These are phyloP conservation scores for Otocyon megalotis DNA, from an alignment of 2,113 vertebrate genomes.

Conservation along the genomic window DNA sequence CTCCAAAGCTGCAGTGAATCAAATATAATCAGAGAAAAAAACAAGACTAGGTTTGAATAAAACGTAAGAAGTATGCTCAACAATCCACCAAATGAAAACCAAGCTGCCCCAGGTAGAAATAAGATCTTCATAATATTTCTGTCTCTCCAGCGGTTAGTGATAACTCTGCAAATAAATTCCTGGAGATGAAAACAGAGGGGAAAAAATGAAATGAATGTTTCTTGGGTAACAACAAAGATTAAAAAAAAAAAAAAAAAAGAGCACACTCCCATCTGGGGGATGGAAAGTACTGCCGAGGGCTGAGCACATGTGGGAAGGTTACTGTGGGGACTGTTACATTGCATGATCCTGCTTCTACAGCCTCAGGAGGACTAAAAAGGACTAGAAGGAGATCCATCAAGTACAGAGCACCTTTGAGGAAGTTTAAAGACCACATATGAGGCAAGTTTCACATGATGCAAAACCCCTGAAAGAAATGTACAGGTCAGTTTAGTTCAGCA, in stretches of 20 bases:
- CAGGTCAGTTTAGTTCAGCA: background rate
- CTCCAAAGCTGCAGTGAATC: slow-evolving; percentile 65
- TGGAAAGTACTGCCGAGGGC: background rate
- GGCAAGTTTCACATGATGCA: slow-evolving; percentile 29
- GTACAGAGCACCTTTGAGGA: background rate
- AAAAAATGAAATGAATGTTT: background rate
- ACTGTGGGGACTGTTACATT: background rate
- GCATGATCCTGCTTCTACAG: background rate
- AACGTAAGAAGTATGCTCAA: slow-evolving; percentile 48
- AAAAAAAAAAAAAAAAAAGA: background rate
- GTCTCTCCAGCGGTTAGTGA: background rate
- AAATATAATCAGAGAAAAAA: slow-evolving; percentile 52
- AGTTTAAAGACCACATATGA: slow-evolving; percentile 6
- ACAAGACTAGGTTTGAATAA: slow-evolving; percentile 52
- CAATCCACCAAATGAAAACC: slow-evolving; percentile 42
- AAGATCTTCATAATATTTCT: slow-evolving; percentile 34
- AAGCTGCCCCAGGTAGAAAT: background rate
- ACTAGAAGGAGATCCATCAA: background rate
- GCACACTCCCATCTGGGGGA: background rate
- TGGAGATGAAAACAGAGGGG: background rate
- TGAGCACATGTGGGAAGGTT: rapidly evolving
- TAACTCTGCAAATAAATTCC: slow-evolving; percentile 1
- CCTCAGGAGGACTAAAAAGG: background rate
- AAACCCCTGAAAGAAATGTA: background rate
- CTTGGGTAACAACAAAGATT: background rate